Base-by-base conservation (phyloP, 2,113 vertebrate genomes). In the Megaptera novaeangliae region DNA sequence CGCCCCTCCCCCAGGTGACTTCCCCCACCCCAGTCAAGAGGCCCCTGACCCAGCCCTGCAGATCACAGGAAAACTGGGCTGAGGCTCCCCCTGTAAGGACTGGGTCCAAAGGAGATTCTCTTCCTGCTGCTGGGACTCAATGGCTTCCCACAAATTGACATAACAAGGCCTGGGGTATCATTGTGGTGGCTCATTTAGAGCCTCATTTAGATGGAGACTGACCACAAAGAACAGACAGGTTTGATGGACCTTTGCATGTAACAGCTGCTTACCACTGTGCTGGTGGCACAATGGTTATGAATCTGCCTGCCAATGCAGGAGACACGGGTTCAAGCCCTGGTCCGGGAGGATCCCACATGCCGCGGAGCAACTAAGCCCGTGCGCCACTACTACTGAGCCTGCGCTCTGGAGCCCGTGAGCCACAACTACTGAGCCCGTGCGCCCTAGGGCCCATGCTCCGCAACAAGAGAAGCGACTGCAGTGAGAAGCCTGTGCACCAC, bases 161-260 rank as follows among this genome's bases (percentile, higher is more conserved):
- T 63, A 66, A 84, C 81, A 88, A 82, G 72, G 6, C 2, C 8
- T 23, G 69, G 80, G 68, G 83, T 57, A 52, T 25, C 84, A 94
- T 64, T 41, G 91, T 39, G 18, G 12, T 34, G 71, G 72, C 18
- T 96, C 94, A 59, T 78, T 90, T 44, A 75, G 14, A 80, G 25
- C 64, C 39, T 0, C 0, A 49, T 75, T 74, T 68, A 83, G 74
- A 74, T 64, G 27, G 80, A 91, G 90, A n/a, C n/a, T 31, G 46
- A 27, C 41, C 92, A 49, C 52, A 93, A 96, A 85, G 94, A 46
- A 59, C 39, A 18, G 68, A 55, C 66, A 36, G 29, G 92, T 88
- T 69, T 90, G 94, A 0, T 88, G 49, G 63, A 46, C 59, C 63
- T 97, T 96, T 85, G 72, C 69, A 88, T 31, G 82, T 83, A 81